Percentiles rank a stretch among this genome's conserved stretches.
phyloP scores from a whole-genome alignment of 2,113 vertebrate species.

The Toxotes jaculatrix region DNA sequence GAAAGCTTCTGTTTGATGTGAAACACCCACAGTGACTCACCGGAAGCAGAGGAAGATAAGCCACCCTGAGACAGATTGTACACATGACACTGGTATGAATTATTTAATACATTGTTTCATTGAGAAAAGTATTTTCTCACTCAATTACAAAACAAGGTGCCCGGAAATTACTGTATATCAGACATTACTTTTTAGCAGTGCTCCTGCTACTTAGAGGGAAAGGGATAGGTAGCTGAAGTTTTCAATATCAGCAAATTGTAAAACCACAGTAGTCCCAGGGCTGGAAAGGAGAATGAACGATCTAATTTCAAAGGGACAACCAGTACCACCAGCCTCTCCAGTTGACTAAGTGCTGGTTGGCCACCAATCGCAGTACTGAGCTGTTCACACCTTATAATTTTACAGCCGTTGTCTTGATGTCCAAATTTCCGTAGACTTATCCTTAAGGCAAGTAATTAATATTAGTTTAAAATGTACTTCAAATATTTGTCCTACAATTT shows the following conservation, averaged over 20 bases:
- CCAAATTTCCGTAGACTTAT: background rate
- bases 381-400: conserved; percentile 1
- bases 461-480: background rate
- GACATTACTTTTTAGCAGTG: background rate
- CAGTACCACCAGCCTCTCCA: conserved; percentile 41
- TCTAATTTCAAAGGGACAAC: conserved; percentile 46
- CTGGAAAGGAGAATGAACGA: background rate
- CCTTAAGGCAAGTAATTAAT: background rate
- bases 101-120: background rate
- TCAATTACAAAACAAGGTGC: background rate
- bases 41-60: background rate
- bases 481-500: background rate
- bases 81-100: background rate
- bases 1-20: background rate
- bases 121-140: background rate
- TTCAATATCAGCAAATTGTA: conserved; percentile 1
- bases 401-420: background rate
- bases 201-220: background rate
- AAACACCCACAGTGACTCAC: conserved; percentile 38
- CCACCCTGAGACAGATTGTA: background rate
- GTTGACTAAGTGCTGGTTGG: background rate
- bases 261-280: background rate
- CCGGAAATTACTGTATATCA: background rate
- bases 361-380: background rate
- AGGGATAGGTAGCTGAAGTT: background rate